Conservation (phyloP, 2,888 invertebrate species). For the Anticlea derivata region DNA sequence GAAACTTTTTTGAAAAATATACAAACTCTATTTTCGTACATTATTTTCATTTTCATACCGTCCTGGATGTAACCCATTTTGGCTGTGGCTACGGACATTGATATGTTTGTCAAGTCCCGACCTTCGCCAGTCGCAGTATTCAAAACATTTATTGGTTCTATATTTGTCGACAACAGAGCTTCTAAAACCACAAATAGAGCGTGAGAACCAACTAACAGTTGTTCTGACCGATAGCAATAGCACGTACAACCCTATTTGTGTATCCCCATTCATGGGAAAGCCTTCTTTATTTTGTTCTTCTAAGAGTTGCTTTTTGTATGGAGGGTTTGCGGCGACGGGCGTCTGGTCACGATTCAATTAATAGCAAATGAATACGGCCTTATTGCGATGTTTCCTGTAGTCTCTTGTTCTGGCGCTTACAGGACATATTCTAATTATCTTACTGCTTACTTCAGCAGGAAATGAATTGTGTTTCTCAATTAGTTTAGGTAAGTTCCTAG, state of each 20-base stretch:
- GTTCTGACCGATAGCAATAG: slow-evolving; percentile 50
- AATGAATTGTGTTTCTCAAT: background rate
- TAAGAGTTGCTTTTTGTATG: slow-evolving; percentile 40
- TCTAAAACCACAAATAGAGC: slow-evolving; percentile 63
- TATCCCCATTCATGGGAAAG: slow-evolving; percentile 30
- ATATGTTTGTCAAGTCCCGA: slow-evolving; percentile 1
- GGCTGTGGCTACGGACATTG: background rate
- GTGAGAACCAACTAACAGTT: slow-evolving; percentile 63
- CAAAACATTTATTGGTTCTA: slow-evolving; percentile 51
- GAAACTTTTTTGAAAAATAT: too few relatives aligned
- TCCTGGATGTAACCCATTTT: too few relatives aligned
- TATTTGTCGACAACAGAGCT: slow-evolving; percentile 51
- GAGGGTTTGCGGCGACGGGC: slow-evolving; percentile 38
- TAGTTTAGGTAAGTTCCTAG: too few relatives aligned
- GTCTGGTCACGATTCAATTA: slow-evolving; percentile 65
- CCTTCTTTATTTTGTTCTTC: slow-evolving; percentile 40
- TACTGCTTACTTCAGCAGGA: background rate
- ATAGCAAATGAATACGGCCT: slow-evolving; percentile 58
- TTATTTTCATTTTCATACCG: too few relatives aligned
- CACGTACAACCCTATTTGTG: slow-evolving; percentile 45
- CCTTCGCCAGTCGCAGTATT: slow-evolving; percentile 40
- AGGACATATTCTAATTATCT: slow-evolving; percentile 10
- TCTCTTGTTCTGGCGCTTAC: slow-evolving; percentile 32
- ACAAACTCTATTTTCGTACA: too few relatives aligned
- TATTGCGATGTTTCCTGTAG: slow-evolving; percentile 51